Conservation (phyloP, 2,797 vertebrate species). For the Myiotriccus ornatus region DNA sequence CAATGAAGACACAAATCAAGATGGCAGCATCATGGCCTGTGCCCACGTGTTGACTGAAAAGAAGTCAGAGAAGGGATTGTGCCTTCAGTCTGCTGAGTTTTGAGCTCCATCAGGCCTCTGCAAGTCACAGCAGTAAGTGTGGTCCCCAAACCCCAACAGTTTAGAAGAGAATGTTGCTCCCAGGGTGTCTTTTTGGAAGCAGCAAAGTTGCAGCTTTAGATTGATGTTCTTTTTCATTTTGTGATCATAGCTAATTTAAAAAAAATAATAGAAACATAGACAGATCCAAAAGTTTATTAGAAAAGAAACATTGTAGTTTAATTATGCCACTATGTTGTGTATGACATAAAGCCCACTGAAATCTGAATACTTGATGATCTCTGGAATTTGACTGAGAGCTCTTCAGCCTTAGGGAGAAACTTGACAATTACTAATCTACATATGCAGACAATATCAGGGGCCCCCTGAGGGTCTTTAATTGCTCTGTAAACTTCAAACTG, state of each 20-base stretch:
- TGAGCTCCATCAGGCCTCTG: not conserved
- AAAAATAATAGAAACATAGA: slow-evolving; percentile 58
- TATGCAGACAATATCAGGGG: slow-evolving; percentile 64
- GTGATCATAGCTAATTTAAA: slow-evolving; percentile 65
- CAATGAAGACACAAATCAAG: not conserved
- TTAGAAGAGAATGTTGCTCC: not conserved
- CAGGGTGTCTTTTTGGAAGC: not conserved
- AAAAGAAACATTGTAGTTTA: slow-evolving; percentile 68
- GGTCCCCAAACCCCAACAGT: not conserved
- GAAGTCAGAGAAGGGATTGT: not conserved
- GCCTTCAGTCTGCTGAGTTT: not conserved
- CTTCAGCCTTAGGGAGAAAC: slow-evolving; percentile 67
- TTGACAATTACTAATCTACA: slow-evolving; percentile 73
- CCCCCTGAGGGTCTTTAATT: slow-evolving; percentile 77
- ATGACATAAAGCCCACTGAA: slow-evolving; percentile 67
- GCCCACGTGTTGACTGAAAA: rapidly evolving
- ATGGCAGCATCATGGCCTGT: not conserved
- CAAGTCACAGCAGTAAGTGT: not conserved
- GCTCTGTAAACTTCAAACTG: slow-evolving; percentile 76
- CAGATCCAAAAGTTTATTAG: slow-evolving; percentile 59
- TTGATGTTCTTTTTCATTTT: slow-evolving; percentile 21
- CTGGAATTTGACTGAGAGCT: slow-evolving; percentile 69
- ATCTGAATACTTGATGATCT: slow-evolving; percentile 74
- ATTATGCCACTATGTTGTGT: slow-evolving; percentile 66
- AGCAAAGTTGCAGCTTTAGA: slow-evolving; percentile 11